phyloP scores from a whole-genome alignment of 2,888 invertebrate species.

The Therioaphis trifolii region DNA sequence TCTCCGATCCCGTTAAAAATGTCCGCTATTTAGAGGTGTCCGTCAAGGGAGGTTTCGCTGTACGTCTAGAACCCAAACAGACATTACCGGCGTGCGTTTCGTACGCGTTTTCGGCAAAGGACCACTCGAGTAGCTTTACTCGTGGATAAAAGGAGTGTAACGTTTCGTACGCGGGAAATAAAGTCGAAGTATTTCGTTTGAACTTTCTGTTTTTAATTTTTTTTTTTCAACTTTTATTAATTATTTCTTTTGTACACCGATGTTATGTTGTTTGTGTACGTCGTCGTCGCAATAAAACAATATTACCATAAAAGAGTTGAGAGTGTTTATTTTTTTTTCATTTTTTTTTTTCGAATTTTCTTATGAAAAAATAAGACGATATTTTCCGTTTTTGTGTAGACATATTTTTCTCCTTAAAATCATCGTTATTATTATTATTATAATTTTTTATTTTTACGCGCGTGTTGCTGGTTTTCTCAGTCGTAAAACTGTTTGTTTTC shows the following conservation, averaged over 20 bases:
- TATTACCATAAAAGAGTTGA: slow-evolving; percentile 2
- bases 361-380: background rate
- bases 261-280: too few relatives aligned
- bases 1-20: background rate
- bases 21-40: too few relatives aligned
- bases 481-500: slow-evolving; percentile 34
- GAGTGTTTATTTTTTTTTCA: background rate
- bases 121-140: slow-evolving; percentile 4
- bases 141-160: slow-evolving; percentile 3
- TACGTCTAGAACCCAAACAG: background rate
- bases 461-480: slow-evolving; percentile 21
- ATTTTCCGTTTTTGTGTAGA: background rate
- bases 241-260: slow-evolving; percentile 45
- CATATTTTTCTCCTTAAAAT: slow-evolving; percentile 2
- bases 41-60: too few relatives aligned
- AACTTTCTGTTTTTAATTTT: background rate
- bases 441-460: slow-evolving; percentile 18
- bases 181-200: slow-evolving; percentile 38
- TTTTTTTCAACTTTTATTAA: slow-evolving; percentile 30
- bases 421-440: background rate
- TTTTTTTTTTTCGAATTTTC: background rate
- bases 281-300: background rate
- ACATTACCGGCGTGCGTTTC: slow-evolving; percentile 1
- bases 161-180: background rate
- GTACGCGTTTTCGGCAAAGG: background rate